Percentiles rank a stretch among this genome's conserved stretches.
phyloP scores from a whole-genome alignment of 2,888 invertebrate genomes.

The Aleiodes testaceus region DNA sequence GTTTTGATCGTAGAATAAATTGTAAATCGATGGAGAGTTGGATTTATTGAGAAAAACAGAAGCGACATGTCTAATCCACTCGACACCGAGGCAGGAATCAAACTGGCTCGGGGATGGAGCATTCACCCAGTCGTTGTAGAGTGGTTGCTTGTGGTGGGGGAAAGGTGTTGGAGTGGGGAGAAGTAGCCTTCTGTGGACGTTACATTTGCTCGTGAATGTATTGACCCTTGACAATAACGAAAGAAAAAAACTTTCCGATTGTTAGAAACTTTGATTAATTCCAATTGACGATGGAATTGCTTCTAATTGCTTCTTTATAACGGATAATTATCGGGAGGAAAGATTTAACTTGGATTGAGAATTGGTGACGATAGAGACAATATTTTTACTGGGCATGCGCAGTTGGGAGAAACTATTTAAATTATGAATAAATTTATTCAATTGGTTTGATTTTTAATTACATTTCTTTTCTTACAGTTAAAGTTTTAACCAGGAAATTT shows the following conservation, averaged over 20 bases:
- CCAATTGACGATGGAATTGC: too few relatives aligned
- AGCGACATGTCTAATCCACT: constrained; percentile 55
- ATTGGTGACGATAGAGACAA: neutral
- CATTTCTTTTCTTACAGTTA: neutral
- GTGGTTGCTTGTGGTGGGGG: constrained; percentile 30
- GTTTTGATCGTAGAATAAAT: neutral
- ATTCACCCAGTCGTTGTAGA: constrained; percentile 48
- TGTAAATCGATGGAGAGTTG: neutral
- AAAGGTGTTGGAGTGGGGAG: constrained; percentile 2
- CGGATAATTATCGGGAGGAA: neutral
- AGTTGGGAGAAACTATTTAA: neutral
- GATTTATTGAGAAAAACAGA: constrained; percentile 33
- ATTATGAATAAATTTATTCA: neutral
- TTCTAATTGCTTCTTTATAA: too few relatives aligned
- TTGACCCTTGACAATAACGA: neutral
- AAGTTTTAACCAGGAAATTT: neutral
- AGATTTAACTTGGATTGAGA: neutral
- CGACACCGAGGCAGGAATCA: constrained; percentile 54
- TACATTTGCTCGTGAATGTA: constrained; percentile 24
- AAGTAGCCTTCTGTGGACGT: neutral
- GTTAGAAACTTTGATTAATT: too few relatives aligned
- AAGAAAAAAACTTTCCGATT: neutral
- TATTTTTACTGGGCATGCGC: constrained; percentile 21
- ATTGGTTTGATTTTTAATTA: neutral
- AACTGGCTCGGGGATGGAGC: constrained; percentile 54